Percentiles rank a stretch among this genome's conserved stretches.
Conservation (phyloP, 2,113 vertebrate genomes). For the Actenoides lindsayi region DNA sequence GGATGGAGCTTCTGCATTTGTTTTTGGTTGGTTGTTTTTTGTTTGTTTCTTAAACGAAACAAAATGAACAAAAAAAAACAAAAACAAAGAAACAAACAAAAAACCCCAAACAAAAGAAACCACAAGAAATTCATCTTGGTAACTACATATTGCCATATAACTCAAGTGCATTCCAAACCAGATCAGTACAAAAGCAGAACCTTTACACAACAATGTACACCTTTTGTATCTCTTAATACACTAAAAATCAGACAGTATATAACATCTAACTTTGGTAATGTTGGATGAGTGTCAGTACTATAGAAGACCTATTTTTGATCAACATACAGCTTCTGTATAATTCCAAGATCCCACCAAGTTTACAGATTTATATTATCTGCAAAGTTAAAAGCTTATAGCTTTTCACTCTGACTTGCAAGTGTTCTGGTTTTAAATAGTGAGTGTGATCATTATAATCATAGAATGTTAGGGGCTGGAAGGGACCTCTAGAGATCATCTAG, state of each 20-base stretch:
- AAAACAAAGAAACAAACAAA: no score
- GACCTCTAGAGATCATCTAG: no score
- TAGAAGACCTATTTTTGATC: not conserved
- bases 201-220: not conserved
- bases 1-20: fast-evolving
- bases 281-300: not conserved
- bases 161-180: fast-evolving
- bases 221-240: not conserved
- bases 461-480: no score
- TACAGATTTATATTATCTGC: not conserved
- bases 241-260: not conserved
- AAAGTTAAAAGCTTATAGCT: not conserved
- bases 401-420: not conserved
- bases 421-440: not conserved
- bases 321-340: not conserved
- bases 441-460: not conserved
- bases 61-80: not conserved
- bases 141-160: not conserved
- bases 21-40: not conserved
- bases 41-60: not conserved
- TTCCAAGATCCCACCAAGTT: not conserved
- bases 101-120: no score
- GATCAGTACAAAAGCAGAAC: not conserved
- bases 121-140: not conserved
- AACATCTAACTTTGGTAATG: fast-evolving